phyloP scores from a whole-genome alignment of 2,888 invertebrate species.

The Pheosia tremula region DNA sequence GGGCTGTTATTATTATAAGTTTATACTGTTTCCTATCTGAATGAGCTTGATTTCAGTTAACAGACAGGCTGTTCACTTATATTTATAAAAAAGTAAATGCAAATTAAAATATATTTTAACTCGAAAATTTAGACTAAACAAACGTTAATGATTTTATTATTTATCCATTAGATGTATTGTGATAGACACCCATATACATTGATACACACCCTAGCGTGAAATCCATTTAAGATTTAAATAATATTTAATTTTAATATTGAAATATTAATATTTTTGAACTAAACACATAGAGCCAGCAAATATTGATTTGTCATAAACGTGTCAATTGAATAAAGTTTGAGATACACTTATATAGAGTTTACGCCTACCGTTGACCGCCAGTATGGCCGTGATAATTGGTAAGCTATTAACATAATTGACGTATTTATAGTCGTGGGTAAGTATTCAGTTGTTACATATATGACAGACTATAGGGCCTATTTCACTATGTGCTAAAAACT shows the following conservation, averaged over 20 bases:
- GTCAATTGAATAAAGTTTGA: conserved; percentile 38
- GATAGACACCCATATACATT: neutral
- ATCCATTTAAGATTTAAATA: neutral
- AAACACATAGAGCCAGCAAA: conserved; percentile 21
- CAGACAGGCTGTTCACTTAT: too few relatives aligned
- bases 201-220: neutral
- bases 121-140: too few relatives aligned
- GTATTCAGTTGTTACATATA: conserved; percentile 35
- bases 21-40: too few relatives aligned
- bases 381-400: conserved; percentile 40
- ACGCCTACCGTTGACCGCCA: conserved; percentile 35
- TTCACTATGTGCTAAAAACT: too few relatives aligned
- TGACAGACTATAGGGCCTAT: conserved; percentile 17
- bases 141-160: neutral
- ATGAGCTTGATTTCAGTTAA: too few relatives aligned
- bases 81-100: too few relatives aligned
- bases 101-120: too few relatives aligned
- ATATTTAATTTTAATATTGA: neutral
- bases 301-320: conserved; percentile 29
- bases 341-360: conserved; percentile 24
- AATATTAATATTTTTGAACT: conserved; percentile 27
- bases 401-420: conserved; percentile 43
- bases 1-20: too few relatives aligned
- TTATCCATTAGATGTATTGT: neutral
- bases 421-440: conserved; percentile 35